Evolutionary conservation across 2,888 invertebrate genomes (phyloP).

Genomic region (Lasius fuliginosus): DNA sequence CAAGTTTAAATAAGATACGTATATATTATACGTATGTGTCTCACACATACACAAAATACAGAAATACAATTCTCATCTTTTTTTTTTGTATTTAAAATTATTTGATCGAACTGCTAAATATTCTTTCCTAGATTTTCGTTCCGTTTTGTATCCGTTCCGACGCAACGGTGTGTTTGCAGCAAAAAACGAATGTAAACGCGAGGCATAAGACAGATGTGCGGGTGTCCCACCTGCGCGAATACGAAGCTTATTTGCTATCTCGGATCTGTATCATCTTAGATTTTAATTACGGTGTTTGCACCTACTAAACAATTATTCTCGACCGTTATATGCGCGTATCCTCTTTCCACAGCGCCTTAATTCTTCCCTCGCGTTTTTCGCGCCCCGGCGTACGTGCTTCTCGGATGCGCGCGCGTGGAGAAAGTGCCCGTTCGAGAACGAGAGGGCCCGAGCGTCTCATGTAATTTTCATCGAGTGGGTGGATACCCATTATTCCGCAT

Average conservation of each 20-base stretch:
- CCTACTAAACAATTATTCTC: slow-evolving; percentile 72
- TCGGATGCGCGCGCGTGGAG: slow-evolving; percentile 27
- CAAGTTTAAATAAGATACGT: no score
- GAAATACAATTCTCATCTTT: background rate
- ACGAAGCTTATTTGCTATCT: slow-evolving; percentile 35
- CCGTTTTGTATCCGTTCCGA: background rate
- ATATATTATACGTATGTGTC: background rate
- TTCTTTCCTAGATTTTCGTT: background rate
- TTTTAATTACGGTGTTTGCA: slow-evolving; percentile 71
- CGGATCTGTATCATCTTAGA: slow-evolving; percentile 50
- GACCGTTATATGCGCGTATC: slow-evolving; percentile 1
- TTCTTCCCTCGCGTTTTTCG: slow-evolving; percentile 40
- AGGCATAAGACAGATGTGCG: background rate
- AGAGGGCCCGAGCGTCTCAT: slow-evolving; percentile 66
- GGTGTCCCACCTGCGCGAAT: background rate
- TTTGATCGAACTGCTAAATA: background rate
- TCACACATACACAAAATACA: background rate
- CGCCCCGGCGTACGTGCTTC: slow-evolving; percentile 43
- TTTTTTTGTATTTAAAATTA: background rate
- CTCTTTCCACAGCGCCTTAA: slow-evolving; percentile 28
- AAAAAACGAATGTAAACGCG: background rate
- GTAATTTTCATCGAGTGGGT: slow-evolving; percentile 79
- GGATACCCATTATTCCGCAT: slow-evolving; percentile 79
- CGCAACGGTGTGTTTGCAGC: background rate
- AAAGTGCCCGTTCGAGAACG: slow-evolving; percentile 44